Evolutionary conservation across 2,797 vertebrate genomes (phyloP).

Genomic region (Tenualosa thibaudeaui): DNA sequence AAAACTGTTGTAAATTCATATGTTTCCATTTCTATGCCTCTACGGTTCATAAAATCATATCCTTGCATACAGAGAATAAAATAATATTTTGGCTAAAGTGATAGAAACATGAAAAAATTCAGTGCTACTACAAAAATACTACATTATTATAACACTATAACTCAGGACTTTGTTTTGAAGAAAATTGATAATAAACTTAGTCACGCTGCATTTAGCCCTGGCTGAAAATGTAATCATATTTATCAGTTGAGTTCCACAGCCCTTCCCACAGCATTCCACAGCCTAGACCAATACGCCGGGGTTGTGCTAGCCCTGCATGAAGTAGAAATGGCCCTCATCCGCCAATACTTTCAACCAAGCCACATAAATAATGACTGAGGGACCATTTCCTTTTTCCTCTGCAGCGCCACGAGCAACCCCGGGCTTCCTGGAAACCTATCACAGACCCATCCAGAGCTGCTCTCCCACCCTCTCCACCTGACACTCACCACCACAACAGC

Average conservation of each 20-base stretch:
- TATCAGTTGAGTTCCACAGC: neutral
- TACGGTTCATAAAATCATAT: neutral
- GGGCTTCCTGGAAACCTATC: constrained; percentile 58
- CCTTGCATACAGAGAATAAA: neutral
- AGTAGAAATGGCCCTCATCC: neutral
- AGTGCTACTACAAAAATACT: neutral
- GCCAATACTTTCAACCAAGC: constrained; percentile 48
- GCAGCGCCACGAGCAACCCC: constrained; percentile 57
- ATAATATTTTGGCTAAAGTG: neutral
- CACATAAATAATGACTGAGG: constrained; percentile 49
- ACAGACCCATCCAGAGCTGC: neutral
- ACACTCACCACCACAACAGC: neutral
- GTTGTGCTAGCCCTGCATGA: neutral
- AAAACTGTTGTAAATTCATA: neutral
- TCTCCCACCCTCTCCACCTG: too few relatives aligned
- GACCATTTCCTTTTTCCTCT: constrained; percentile 34
- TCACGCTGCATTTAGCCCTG: neutral
- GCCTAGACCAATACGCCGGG: neutral
- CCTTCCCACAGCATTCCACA: neutral
- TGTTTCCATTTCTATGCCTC: neutral
- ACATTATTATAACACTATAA: neutral
- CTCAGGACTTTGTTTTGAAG: neutral
- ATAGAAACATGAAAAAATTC: neutral
- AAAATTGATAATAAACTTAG: neutral
- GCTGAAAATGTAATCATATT: neutral